A percentile compares a stretch with the other conserved stretches of the same genome.
Evolutionary conservation across 2,797 vertebrate genomes (phyloP).

Genomic region (Lithobates pipiens): DNA sequence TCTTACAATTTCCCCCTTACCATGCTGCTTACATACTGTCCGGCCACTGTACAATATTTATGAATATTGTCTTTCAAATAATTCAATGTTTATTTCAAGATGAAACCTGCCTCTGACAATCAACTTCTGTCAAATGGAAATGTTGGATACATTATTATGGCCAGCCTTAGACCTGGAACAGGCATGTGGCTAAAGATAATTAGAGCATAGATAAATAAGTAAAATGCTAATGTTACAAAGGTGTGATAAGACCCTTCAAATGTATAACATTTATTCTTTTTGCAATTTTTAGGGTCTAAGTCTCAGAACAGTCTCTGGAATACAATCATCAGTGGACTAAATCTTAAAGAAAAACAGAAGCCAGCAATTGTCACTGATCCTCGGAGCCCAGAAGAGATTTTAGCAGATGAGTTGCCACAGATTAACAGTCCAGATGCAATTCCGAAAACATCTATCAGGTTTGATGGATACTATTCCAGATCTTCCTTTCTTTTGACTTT

Average conservation of each 20-base stretch:
- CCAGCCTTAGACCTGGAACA: too few relatives aligned
- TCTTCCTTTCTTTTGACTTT: not conserved
- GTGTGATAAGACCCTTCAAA: not conserved
- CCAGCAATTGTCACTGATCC: conserved; percentile 79
- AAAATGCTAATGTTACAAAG: not conserved
- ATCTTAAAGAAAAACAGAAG: conserved; percentile 84
- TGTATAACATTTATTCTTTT: not conserved
- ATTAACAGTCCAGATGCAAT: conserved; percentile 88
- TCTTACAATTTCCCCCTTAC: too few relatives aligned
- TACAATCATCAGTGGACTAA: conserved; percentile 85
- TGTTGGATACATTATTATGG: too few relatives aligned
- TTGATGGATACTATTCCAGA: conserved; percentile 63
- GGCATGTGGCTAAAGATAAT: too few relatives aligned
- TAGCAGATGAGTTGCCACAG: conserved; percentile 87
- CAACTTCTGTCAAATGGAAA: too few relatives aligned
- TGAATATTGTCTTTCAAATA: too few relatives aligned
- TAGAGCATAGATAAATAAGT: not conserved
- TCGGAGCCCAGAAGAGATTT: conserved; percentile 87
- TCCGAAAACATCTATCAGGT: conserved; percentile 94
- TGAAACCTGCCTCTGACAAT: too few relatives aligned
- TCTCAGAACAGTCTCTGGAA: conserved; percentile 93
- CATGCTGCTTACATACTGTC: too few relatives aligned
- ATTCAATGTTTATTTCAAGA: too few relatives aligned
- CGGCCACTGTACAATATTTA: too few relatives aligned
- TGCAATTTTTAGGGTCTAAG: conserved; percentile 84